Base-by-base conservation (phyloP, 2,797 vertebrate species). In the Clamator glandarius region DNA sequence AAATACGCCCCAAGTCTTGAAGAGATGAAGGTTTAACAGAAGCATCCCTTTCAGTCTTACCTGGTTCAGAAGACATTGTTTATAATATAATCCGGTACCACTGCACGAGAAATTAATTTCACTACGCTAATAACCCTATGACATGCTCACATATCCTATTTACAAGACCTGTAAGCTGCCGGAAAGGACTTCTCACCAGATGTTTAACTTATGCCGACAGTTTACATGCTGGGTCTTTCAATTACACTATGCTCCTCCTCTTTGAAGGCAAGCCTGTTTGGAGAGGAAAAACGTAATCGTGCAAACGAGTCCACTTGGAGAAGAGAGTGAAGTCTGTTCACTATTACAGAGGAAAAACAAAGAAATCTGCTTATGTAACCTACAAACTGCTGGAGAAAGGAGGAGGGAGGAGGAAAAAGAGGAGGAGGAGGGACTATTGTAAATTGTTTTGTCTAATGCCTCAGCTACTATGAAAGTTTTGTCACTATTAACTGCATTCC, bases 321-420 rank as follows among this genome's bases (percentile, higher is more conserved):
- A 33, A 69, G 46, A 59, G 72, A 66, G 66, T 28, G 48, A 86
- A 74, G 59, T 21, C 90, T 51, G 61, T 6, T 82, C 90, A 70
- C 58, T 24, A 72, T 75, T 88, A 86, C 94, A 94, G 55, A 78
- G 80, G 92, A 84, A 95, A 96, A 94, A 87, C 92, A 95, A 94
- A 92, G 86, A 81, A 94, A 92, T 87, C 91, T 31, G 92, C 89
- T 97, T 97, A 96, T 87, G 93, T 93, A 97, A 97, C 74, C n/a
- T 66, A 75, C 63, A 81, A 90, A 91, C 78, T 90, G 59, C 85
- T 82, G 55, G 31, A 80, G 70, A 74, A 63, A 80, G 89, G 7
- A 94, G 89, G 68, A 85, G 86, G 14, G 84, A 61, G 62, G 41
- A 31, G 52, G 46, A 48, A 12, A 44, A 44, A 42, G 23, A 35